These are phyloP conservation scores for Caenorhabditis uteleia DNA, from an alignment of 2,888 invertebrate species.

Conservation along the genomic window DNA sequence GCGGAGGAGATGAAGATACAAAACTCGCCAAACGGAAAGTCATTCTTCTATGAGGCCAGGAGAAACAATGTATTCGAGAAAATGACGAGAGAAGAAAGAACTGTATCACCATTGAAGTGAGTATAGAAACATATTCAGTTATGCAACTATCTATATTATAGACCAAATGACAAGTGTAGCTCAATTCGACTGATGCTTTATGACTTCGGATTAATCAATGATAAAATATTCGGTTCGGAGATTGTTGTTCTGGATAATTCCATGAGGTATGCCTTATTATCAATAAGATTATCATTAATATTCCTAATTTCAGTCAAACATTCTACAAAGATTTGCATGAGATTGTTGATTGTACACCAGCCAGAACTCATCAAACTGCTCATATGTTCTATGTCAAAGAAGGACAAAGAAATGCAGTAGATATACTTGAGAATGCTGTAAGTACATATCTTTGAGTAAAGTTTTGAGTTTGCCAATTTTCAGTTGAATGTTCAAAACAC, in stretches of 20 bases:
- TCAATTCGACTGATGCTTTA: conserved; percentile 92
- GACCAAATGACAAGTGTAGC: conserved; percentile 79
- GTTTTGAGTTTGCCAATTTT: not conserved
- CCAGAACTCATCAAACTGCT: conserved; percentile 85
- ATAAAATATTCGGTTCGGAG: conserved; percentile 73
- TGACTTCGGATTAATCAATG: conserved; percentile 86
- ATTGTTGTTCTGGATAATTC: conserved; percentile 76
- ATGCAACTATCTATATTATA: conserved; percentile 7
- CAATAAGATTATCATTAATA: conserved; percentile 45
- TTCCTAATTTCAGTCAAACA: conserved; percentile 72
- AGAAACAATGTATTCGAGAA: conserved; percentile 37
- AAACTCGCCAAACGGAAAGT: conserved; percentile 21
- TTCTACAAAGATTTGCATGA: conserved; percentile 82
- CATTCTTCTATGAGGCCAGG: conserved; percentile 32
- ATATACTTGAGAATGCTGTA: conserved; percentile 83
- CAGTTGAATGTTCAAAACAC: conserved; percentile 72
- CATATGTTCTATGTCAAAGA: conserved; percentile 91
- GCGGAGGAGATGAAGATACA: conserved; percentile 36
- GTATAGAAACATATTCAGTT: not conserved
- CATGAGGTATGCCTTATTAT: conserved; percentile 48
- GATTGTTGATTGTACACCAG: conserved; percentile 77
- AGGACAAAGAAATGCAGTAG: conserved; percentile 80
- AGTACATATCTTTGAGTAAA: conserved; percentile 41
- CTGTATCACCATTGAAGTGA: conserved; percentile 19
- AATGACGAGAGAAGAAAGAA: conserved; percentile 29